A percentile compares a stretch with the other conserved stretches of the same genome.
These are phyloP conservation scores for Anabas testudineus DNA, from an alignment of 2,797 vertebrate genomes.

Conservation along the genomic window DNA sequence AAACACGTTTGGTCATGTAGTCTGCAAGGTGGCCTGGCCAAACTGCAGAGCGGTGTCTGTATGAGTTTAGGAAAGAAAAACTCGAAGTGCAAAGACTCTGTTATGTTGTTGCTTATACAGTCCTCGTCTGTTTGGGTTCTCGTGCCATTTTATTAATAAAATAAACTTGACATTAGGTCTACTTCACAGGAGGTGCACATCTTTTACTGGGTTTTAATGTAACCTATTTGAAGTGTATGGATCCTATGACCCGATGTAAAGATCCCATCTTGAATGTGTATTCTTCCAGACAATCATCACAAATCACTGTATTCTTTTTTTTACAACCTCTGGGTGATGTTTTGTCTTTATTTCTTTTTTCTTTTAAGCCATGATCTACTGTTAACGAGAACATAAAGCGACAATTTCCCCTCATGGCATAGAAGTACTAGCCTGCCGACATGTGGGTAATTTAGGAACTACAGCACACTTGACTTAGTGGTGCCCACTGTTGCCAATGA, in stretches of 20 bases:
- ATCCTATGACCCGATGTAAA: no score
- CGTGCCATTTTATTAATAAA: neutral
- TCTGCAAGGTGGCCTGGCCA: slow-evolving; percentile 17
- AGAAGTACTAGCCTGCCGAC: slow-evolving; percentile 67
- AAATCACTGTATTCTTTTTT: no score
- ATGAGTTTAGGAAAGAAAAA: neutral
- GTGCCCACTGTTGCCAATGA: neutral
- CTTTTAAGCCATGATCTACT: neutral
- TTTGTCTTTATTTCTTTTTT: neutral
- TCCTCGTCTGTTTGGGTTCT: slow-evolving; percentile 3
- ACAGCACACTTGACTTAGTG: slow-evolving; percentile 22
- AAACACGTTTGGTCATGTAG: slow-evolving; percentile 63
- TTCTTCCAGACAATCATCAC: no score
- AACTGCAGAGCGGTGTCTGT: neutral
- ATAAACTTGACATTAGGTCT: neutral
- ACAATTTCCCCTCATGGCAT: neutral
- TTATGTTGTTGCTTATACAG: neutral
- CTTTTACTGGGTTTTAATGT: neutral
- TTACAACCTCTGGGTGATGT: no score
- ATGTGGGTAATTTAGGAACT: slow-evolving; percentile 63
- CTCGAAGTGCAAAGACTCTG: neutral
- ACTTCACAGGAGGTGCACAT: neutral
- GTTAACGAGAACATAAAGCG: neutral
- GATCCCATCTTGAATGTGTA: no score
- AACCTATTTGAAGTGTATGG: neutral